Conservation (phyloP, 2,113 vertebrate genomes). For the Dicentrarchus labrax region DNA sequence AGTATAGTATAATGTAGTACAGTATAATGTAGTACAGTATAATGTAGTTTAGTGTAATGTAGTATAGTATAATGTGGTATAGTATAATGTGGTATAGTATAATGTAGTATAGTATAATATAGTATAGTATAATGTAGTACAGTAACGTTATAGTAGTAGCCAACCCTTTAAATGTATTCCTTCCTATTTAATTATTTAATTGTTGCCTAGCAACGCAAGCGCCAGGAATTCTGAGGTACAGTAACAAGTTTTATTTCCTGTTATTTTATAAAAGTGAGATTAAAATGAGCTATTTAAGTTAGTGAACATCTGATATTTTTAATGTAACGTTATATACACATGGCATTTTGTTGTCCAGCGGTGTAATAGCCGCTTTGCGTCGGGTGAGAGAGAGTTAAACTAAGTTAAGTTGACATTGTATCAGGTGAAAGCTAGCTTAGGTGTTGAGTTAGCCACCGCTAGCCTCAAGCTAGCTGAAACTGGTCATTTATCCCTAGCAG, state of each 20-base stretch:
- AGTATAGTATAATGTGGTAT: not conserved
- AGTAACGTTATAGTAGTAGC: no score
- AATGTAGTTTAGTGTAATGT: not conserved
- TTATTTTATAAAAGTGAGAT: not conserved
- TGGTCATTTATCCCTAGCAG: no score
- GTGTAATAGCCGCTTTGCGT: not conserved
- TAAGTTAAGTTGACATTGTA: no score
- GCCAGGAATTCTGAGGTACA: not conserved
- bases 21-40: not conserved
- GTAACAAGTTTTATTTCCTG: not conserved
- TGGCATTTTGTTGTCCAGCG: not conserved
- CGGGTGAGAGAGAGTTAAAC: not conserved
- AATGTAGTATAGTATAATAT: not conserved
- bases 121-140: not conserved
- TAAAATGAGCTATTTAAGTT: not conserved
- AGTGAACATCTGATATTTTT: not conserved
- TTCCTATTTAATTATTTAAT: not conserved
- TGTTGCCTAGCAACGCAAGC: constrained; percentile 17
- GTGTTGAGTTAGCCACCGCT: not conserved
- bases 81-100: not conserved
- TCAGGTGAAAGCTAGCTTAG: no score
- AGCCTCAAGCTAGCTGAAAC: not conserved
- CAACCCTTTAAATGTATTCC: not conserved
- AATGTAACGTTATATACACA: not conserved
- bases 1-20: not conserved